A percentile compares a stretch with the other conserved stretches of the same genome.
Evolutionary conservation across 1,140 invertebrate genomes (phyloP).

Genomic region (Frieseomelitta varia): DNA sequence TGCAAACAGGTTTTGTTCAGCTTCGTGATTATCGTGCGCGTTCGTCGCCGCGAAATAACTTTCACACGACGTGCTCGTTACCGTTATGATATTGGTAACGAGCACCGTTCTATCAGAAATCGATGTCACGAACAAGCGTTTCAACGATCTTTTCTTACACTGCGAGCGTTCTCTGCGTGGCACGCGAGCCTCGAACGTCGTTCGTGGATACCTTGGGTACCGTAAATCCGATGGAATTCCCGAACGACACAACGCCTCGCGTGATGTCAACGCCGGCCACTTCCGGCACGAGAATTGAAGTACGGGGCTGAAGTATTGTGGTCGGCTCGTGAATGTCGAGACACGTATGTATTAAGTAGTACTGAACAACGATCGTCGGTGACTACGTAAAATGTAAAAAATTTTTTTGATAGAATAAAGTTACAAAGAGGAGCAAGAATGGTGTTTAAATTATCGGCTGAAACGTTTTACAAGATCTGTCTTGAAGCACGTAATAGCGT

Average conservation of each 20-base stretch:
- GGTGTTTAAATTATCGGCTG: background rate
- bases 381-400: too few species aligned
- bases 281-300: constrained; percentile 16
- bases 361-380: background rate
- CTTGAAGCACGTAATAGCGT: background rate
- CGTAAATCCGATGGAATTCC: constrained; percentile 11
- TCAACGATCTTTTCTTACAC: background rate
- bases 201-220: background rate
- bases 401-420: background rate
- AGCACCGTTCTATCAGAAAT: background rate
- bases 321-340: background rate
- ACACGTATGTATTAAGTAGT: background rate
- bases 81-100: background rate
- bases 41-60: background rate
- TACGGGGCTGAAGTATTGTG: background rate
- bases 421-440: background rate
- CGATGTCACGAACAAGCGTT: constrained; percentile 6
- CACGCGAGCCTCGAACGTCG: background rate
- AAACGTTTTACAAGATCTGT: too few species aligned
- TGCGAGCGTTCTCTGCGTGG: background rate
- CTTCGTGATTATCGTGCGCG: background rate
- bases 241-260: background rate
- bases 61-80: background rate
- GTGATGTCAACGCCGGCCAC: constrained; percentile 19
- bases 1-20: background rate